Evolutionary conservation across 2,888 invertebrate genomes (phyloP), one percentile per base, ranked within the genome.

Genomic region (Phortica okadai): DNA sequence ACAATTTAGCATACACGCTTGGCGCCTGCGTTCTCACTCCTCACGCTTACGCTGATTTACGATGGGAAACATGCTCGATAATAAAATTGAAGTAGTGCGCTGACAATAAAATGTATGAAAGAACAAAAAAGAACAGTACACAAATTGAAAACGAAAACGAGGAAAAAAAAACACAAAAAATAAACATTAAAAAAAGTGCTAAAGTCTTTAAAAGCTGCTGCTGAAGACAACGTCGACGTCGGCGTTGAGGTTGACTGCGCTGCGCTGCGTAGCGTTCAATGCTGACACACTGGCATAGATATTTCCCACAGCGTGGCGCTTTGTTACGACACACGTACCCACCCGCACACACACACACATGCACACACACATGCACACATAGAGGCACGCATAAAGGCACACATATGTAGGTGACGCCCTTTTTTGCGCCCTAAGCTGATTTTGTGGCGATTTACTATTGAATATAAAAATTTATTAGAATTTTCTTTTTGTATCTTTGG

Each of bases 391-490:
- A 44, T 41, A 45, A 41, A 14, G 16, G 16, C 54, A 67, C 50
- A 77, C 73, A 41, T 50, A 14, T 64, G 16, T 25, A 14, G 74
- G 42, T n/a, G 77, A 75, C 78, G 77, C 77, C 77, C 75, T 73
- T 78, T 78, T 77, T 62, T 42, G 33, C 41, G 59, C 45, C 59
- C 74, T 80, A 72, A 79, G 77, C 80, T 78, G 79, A 79, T 70
- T 84, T 33, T 87, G 81, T 88, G 86, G 84, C 86, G 89, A 85
- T 86, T 86, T 86, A 86, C 88, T 89, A 89, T 84, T 87, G 88
- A 87, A 85, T 87, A 89, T 88, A 89, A 79, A 88, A 86, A 86
- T 88, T 85, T 88, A 11, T 64, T 25, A 7, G 64, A 21, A 10
- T 21, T 21, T 33, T 64, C 25, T 64, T 14, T 64, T 33, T 64